These are phyloP conservation scores for Nothocercus julius DNA, from an alignment of 2,113 vertebrate genomes.

Conservation along the genomic window DNA sequence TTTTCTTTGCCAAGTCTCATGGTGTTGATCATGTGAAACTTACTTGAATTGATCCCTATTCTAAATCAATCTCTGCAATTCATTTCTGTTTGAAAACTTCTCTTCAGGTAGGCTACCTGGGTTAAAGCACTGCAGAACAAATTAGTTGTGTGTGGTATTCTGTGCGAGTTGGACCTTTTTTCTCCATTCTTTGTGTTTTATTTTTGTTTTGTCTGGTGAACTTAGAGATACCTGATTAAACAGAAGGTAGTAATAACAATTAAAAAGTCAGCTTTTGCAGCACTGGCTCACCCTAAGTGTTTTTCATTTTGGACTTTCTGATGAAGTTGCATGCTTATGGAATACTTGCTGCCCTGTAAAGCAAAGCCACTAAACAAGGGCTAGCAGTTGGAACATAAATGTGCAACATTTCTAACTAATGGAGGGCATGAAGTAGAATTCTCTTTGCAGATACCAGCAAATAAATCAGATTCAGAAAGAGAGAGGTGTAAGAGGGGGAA, in stretches of 20 bases:
- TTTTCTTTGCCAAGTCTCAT: neutral
- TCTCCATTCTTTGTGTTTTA: neutral
- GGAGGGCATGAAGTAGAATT: neutral
- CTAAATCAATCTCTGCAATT: neutral
- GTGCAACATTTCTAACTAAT: neutral
- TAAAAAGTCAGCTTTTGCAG: neutral
- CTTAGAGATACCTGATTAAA: neutral
- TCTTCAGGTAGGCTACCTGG: neutral
- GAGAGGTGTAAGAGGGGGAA: neutral
- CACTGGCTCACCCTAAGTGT: neutral
- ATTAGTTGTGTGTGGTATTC: neutral
- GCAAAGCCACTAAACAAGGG: neutral
- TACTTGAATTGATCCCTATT: neutral
- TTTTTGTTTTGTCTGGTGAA: neutral
- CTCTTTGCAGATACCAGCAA: neutral
- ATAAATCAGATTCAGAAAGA: neutral
- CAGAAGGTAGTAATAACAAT: neutral
- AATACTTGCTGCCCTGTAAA: neutral
- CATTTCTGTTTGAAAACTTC: neutral
- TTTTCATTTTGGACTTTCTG: neutral
- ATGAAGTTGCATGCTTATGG: neutral
- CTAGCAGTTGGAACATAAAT: neutral
- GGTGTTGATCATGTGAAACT: neutral
- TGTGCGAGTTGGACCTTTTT: neutral
- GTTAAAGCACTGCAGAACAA: neutral